Evolutionary conservation across 2,888 invertebrate species (phyloP), one percentile per base, ranked within the genome.

Genomic region (Papilio elwesi): DNA sequence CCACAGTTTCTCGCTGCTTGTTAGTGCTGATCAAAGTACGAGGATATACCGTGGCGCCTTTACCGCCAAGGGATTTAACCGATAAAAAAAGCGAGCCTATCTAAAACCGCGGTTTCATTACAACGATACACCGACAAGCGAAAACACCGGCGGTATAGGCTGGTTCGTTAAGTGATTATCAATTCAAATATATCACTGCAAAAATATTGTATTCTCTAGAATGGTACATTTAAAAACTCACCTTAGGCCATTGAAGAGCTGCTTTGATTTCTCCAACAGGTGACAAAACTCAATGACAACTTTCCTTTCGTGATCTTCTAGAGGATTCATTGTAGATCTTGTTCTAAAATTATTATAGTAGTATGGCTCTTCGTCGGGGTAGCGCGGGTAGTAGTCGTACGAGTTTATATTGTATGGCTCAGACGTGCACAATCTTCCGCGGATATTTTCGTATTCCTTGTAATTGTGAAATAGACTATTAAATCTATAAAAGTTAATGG

Each of bases 281-380:
- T 99, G 98, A 90, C 98, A 98, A 92, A 99, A 99, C 92, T 99
- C 99, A 89, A 97, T 96, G 79, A 99, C 98, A 86, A 98, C 96
- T 95, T 98, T 98, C 86, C 97, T 95, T 92, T 98, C 97, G 93
- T 97, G 97, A 85, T 97, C 97, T 89, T 97, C 81, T 0, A 83
- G 71, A 0, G 78, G 64, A 57, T 81, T 83, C 81, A 85, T 82
- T 13, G 68, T 81, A 0, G 12, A 48, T 11, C 10, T 49, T 26
- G 26, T 55, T 55, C 15, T 59, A n/a, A 43, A 47, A 16, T 26
- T 66, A 8, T 51, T 49, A 7, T 38, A 48, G n/a, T 15, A 43
- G 43, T 51, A 66, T 47, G 51, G 13, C 12, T 53, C 9, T 16
- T 49, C 36, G 48, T 49, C 1, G 36, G 16, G 48, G 48, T 48